Conservation (phyloP, 2,113 vertebrate species). For the Grammomys dolichurus region DNA sequence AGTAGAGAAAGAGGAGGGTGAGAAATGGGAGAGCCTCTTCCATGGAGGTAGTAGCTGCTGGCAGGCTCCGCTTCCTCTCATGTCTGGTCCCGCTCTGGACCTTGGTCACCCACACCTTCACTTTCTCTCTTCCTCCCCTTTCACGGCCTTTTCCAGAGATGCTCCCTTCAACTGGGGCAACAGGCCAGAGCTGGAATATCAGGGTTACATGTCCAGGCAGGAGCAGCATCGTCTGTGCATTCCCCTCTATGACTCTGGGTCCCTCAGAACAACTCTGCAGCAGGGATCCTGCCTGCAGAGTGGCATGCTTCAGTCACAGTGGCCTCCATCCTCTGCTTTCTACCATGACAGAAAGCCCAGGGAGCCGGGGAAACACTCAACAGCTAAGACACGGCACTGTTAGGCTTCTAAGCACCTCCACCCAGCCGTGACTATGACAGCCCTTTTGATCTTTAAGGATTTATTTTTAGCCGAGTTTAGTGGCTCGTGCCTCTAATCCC, state of each 20-base stretch:
- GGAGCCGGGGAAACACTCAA: rapidly evolving
- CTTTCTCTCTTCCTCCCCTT: too few relatives aligned
- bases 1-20: not conserved
- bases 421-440: not conserved
- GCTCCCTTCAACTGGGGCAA: not conserved
- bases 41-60: not conserved
- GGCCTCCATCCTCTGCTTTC: not conserved
- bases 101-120: not conserved
- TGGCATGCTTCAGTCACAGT: rapidly evolving
- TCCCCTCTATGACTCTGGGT: not conserved
- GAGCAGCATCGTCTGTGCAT: not conserved
- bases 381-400: not conserved
- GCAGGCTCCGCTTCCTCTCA: not conserved
- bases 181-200: not conserved
- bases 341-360: not conserved
- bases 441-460: not conserved
- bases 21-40: too few relatives aligned
- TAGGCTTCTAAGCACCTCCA: not conserved
- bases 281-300: not conserved
- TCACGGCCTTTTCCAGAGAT: not conserved
- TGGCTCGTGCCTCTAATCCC: not conserved
- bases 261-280: not conserved
- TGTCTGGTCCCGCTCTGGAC: not conserved
- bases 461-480: not conserved
- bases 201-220: not conserved